Conservation (phyloP, 2,888 invertebrate genomes). For the Scaptomyza caliginosa region DNA sequence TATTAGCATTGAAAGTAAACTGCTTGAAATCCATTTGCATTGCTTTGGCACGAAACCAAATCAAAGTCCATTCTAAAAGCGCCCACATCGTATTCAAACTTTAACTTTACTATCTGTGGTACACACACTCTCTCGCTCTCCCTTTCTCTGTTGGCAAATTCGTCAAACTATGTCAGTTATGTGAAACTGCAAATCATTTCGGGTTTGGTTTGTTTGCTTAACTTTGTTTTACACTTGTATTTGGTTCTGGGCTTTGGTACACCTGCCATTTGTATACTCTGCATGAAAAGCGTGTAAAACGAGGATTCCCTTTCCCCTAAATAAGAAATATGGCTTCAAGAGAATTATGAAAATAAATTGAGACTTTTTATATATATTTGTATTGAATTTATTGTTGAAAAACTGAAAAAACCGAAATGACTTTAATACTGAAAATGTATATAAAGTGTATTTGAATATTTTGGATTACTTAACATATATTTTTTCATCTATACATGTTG, state of each 20-base stretch:
- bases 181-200: constrained; percentile 57
- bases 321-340: neutral
- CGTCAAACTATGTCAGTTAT: constrained; percentile 58
- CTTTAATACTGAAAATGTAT: neutral
- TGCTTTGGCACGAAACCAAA: constrained; percentile 20
- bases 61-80: constrained; percentile 41
- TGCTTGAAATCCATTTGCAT: constrained; percentile 35
- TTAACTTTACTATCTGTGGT: constrained; percentile 43
- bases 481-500: too few relatives aligned
- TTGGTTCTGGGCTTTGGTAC: neutral
- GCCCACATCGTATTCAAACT: constrained; percentile 32
- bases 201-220: constrained; percentile 42
- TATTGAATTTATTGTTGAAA: too few relatives aligned
- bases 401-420: neutral
- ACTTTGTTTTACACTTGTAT: constrained; percentile 42
- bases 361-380: neutral
- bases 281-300: neutral
- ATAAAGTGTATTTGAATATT: neutral
- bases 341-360: neutral
- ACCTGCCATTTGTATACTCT: constrained; percentile 24
- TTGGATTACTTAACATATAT: neutral
- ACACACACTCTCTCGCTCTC: neutral
- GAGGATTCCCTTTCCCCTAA: neutral
- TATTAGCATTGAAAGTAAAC: neutral
- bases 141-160: constrained; percentile 9